Percentiles rank a stretch among this genome's conserved stretches.
These are phyloP conservation scores for Lasaia peninsularis DNA, from an alignment of 1,140 invertebrate genomes.

Conservation along the genomic window DNA sequence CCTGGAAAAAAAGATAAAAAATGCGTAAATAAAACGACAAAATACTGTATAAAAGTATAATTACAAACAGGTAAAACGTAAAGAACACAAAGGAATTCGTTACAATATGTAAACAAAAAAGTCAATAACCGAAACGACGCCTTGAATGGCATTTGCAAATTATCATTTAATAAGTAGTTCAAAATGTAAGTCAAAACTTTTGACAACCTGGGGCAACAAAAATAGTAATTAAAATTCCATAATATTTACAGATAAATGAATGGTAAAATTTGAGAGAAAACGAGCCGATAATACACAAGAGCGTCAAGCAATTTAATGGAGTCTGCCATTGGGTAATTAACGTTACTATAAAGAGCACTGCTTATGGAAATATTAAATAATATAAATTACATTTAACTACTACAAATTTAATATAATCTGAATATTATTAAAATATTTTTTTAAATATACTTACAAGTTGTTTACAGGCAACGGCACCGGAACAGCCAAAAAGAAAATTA, in stretches of 20 bases:
- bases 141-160: slow-evolving; percentile 14
- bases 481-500: slow-evolving; percentile 59
- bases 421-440: slow-evolving; percentile 3
- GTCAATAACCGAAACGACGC: slow-evolving; percentile 36
- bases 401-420: not conserved
- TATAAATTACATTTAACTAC: not conserved
- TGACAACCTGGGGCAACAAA: not conserved
- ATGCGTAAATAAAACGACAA: slow-evolving; percentile 4
- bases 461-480: slow-evolving; percentile 61
- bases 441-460: slow-evolving; percentile 54
- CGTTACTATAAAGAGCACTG: slow-evolving; percentile 5
- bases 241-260: not conserved
- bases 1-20: slow-evolving; percentile 25
- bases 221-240: not conserved
- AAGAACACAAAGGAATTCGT: slow-evolving; percentile 25
- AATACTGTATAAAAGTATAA: not conserved
- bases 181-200: not conserved
- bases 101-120: slow-evolving; percentile 31
- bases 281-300: not conserved
- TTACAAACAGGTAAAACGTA: not conserved
- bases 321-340: slow-evolving; percentile 41
- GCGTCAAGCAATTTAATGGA: slow-evolving; percentile 55
- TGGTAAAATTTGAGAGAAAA: not conserved
- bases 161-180: not conserved
- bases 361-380: no score